Conservation (phyloP, 2,113 vertebrate species). For the Oreochromis spilurus region DNA sequence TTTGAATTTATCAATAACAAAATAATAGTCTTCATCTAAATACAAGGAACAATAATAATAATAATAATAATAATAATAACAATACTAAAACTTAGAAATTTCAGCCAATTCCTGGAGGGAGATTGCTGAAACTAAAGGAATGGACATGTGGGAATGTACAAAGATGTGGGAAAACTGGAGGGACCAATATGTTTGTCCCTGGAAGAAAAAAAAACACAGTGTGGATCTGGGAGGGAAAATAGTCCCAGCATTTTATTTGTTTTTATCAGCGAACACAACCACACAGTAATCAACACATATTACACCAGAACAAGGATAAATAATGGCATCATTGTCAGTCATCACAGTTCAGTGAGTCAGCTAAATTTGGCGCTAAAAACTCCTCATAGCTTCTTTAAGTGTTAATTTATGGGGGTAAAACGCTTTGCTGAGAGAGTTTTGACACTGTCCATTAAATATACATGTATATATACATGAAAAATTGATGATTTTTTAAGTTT, state of each 20-base stretch:
- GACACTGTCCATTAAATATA: too few relatives aligned
- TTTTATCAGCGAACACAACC: background rate
- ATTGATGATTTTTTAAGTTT: too few relatives aligned
- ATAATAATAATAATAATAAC: background rate
- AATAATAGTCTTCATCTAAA: background rate
- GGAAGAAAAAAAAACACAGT: background rate
- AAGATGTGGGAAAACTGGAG: background rate
- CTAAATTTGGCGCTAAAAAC: background rate
- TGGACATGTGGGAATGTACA: background rate
- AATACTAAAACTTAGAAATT: background rate
- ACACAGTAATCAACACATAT: rapidly evolving
- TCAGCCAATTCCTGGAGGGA: background rate
- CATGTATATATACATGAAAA: too few relatives aligned
- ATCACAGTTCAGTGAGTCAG: background rate
- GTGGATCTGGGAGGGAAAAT: too few relatives aligned
- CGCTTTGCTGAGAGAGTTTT: too few relatives aligned
- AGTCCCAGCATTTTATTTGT: too few relatives aligned
- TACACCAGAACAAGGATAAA: background rate
- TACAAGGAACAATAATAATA: background rate
- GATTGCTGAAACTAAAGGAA: background rate
- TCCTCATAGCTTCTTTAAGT: background rate
- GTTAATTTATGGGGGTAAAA: background rate
- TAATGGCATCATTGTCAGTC: background rate
- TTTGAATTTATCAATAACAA: background rate
- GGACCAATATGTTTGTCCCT: background rate